Evolutionary conservation across 2,797 vertebrate genomes (phyloP).

Genomic region (Lerista edwardsae): DNA sequence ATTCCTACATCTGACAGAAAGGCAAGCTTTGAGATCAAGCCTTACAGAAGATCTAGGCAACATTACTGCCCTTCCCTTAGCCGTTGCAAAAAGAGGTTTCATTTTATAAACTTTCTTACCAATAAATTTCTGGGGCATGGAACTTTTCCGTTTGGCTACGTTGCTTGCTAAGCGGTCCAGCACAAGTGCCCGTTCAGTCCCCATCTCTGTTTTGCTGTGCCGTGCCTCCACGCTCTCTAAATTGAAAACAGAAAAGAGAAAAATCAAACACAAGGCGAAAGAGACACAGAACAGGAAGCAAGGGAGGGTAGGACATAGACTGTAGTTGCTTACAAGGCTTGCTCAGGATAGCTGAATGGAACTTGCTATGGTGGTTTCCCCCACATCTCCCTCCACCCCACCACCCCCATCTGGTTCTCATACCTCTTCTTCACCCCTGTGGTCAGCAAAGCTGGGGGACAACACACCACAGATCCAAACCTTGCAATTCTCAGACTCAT

Average conservation of each 20-base stretch:
- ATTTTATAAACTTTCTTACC: conserved; percentile 81
- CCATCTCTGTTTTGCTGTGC: conserved; percentile 86
- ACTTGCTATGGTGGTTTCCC: conserved; percentile 57
- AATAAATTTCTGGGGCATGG: conserved; percentile 96
- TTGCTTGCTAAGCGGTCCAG: conserved; percentile 95
- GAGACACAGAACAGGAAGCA: conserved; percentile 25
- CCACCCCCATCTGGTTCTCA: conserved; percentile 62
- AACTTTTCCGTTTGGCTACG: conserved; percentile 94
- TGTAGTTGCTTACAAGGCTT: conserved; percentile 21
- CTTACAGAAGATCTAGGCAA: background rate
- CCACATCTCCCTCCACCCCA: conserved; percentile 46
- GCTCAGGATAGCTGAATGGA: conserved; percentile 52
- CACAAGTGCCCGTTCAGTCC: conserved; percentile 89
- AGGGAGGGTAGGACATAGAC: conserved; percentile 49
- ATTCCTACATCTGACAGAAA: background rate
- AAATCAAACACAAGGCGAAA: conserved; percentile 56
- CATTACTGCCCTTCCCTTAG: conserved; percentile 43
- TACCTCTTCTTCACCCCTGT: conserved; percentile 62
- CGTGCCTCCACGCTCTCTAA: conserved; percentile 81
- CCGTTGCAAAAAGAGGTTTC: conserved; percentile 60
- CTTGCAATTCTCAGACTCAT: conserved; percentile 61
- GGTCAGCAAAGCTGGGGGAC: conserved; percentile 74
- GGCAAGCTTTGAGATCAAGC: background rate
- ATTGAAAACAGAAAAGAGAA: conserved; percentile 63
- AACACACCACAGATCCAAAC: conserved; percentile 56